Base-by-base conservation (phyloP, 2,888 invertebrate genomes). In the Drosophila quinaria region DNA sequence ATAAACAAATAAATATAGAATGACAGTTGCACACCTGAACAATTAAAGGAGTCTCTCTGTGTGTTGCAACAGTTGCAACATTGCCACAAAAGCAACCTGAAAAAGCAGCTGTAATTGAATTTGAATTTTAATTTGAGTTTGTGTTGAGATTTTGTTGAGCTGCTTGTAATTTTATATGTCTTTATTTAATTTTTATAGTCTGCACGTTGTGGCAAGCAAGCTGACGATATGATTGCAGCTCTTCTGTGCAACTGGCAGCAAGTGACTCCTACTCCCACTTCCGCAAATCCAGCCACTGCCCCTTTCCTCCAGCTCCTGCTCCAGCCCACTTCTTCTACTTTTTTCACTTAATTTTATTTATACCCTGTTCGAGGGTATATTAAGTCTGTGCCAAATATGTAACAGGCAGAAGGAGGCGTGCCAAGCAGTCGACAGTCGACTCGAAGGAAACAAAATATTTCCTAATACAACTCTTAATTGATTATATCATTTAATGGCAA, bases 121-220 rank as follows among this genome's bases (percentile, higher is more conserved):
- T 76, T 78, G 39, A 65, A 64, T 61, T 58, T 50, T 44, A 22
- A 31, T 56, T 11, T 59, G 42, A 41, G 17, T 52, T 44, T 37
- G 35, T 56, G 15, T 31, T 35, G 37, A 42, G 46, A 44, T 35
- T 33, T 62, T 68, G 55, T 65, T 70, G 51, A 74, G 81, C 61
- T 68, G 70, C 72, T 72, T 84, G 75, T 81, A 81, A 81, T 78
- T 81, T 72, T 51, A 47, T 78, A 64, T 62, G 67, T 73, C 55
- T 72, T 87, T 84, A 85, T 87, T 87, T 87, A 71, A 78, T 81
- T 87, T 81, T 84, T 76, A 61, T 58, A 52, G 42, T 42, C 41
- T 56, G 54, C 58, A 75, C 56, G 66, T 58, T 62, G 59, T 54
- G 46, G 56, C 50, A 58, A 6, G 19, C 44, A 19, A 49, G 44